Percentiles rank a stretch among this genome's conserved stretches.
These are phyloP conservation scores for Cephus rjabovi DNA, from an alignment of 2,888 invertebrate genomes.

Conservation along the genomic window DNA sequence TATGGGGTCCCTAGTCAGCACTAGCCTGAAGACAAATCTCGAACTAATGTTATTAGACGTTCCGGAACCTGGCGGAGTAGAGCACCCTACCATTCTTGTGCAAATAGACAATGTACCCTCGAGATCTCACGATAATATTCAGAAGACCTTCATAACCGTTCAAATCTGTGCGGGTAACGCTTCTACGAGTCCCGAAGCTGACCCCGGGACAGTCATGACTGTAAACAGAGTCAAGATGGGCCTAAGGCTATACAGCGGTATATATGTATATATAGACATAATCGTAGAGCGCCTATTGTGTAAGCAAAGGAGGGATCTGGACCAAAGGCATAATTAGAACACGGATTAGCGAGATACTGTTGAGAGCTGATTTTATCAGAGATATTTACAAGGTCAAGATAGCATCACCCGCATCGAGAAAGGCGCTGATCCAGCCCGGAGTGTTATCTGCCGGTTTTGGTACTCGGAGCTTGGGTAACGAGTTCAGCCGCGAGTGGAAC, in stretches of 20 bases:
- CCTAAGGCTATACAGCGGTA: neutral
- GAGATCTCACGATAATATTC: slow-evolving; percentile 33
- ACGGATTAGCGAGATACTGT: slow-evolving; percentile 22
- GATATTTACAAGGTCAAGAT: slow-evolving; percentile 23
- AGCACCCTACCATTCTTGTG: slow-evolving; percentile 26
- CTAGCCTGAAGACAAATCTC: slow-evolving; percentile 45
- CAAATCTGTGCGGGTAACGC: slow-evolving; percentile 27
- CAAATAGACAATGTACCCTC: slow-evolving; percentile 45
- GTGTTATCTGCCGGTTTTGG: slow-evolving; percentile 10
- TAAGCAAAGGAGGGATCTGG: slow-evolving; percentile 12
- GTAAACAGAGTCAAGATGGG: slow-evolving; percentile 17
- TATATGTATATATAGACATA: neutral
- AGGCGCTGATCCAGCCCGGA: slow-evolving; percentile 10
- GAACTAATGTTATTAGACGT: slow-evolving; percentile 46
- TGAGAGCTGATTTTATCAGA: slow-evolving; percentile 24
- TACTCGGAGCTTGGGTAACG: neutral
- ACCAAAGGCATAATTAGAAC: slow-evolving; percentile 20
- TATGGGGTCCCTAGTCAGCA: slow-evolving; percentile 34
- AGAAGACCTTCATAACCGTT: slow-evolving; percentile 37
- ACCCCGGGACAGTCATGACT: slow-evolving; percentile 21
- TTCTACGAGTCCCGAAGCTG: slow-evolving; percentile 11
- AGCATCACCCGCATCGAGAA: slow-evolving; percentile 10
- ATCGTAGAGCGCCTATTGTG: slow-evolving; percentile 2
- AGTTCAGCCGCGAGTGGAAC: neutral
- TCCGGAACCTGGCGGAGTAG: slow-evolving; percentile 30